Conservation (phyloP, 2,113 vertebrate species). For the Loxodonta africana region DNA sequence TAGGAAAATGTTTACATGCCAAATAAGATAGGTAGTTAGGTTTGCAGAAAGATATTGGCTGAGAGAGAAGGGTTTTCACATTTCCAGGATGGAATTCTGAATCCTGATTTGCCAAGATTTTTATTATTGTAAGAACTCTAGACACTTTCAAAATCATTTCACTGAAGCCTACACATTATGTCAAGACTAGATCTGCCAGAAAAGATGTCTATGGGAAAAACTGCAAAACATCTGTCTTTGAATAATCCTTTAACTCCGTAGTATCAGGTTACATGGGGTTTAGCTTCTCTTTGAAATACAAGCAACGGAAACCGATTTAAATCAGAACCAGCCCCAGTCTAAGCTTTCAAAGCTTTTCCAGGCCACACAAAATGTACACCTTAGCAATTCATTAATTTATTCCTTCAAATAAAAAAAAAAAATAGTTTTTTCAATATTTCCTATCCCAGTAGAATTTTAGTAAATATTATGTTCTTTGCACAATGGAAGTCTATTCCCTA, state of each 20-base stretch:
- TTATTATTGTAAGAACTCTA: conserved; percentile 36
- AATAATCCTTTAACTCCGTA: conserved; percentile 6
- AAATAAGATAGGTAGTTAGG: conserved; percentile 13
- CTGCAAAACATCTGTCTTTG: conserved; percentile 28
- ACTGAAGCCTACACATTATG: neutral
- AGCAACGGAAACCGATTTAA: conserved; percentile 1
- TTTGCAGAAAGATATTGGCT: neutral
- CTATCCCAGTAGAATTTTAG: neutral
- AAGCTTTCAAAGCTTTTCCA: neutral
- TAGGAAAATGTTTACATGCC: conserved; percentile 63
- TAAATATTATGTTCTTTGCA: neutral
- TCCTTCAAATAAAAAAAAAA: neutral
- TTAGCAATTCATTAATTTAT: neutral
- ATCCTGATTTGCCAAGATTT: conserved; percentile 33
- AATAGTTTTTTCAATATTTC: neutral
- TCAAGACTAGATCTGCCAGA: neutral
- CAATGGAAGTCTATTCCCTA: neutral
- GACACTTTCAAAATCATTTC: conserved; percentile 51
- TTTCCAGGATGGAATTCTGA: neutral
- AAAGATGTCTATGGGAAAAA: conserved; percentile 34
- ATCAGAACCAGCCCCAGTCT: neutral
- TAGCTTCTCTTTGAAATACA: conserved; percentile 51
- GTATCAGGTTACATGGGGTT: neutral
- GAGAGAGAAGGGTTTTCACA: neutral
- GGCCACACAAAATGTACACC: neutral